Base-by-base conservation (phyloP, 2,113 vertebrate genomes). In the Actinemys pallida region DNA sequence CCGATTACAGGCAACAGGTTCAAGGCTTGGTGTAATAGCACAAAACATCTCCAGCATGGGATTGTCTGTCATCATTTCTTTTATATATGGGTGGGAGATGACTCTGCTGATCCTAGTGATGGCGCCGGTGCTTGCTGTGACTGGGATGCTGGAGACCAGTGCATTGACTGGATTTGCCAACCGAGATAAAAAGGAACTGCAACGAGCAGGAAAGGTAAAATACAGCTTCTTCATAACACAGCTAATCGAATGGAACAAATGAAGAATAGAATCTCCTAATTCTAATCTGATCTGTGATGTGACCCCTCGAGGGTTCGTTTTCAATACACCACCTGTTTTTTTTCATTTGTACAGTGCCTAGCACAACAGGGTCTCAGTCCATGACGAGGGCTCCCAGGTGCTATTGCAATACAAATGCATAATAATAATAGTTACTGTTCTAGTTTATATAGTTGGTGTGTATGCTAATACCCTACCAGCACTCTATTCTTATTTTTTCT, bases 41-140 rank as follows among this genome's bases (percentile, higher is more conserved):
- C 95, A 97, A 93, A 98, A 97, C 35, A 82, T 75, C 79, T 92
- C 76, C 62, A 82, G 90, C 83, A 98, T 97, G 96, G 94, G 24
- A 56, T 25, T 97, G 78, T 98, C 96, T 62, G 24, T 90, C 56
- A 76, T 97, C 81, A 54, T 97, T 12, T 96, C 91, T 81, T 95
- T 97, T 83, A 80, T 93, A 10, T 93, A 90, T 4, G 39, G 85
- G 49, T 96, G 96, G 95, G 95, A 98, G 89, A 94, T 97, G 97
- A 95, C 95, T 69, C 90, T 96, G 76, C 8, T 97, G 86, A 90
- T 98, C 83, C 89, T 98, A 56, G 93, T 86, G 54, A 76, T 90
- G 42, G 84, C 83, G 22, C 96, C 95, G 75, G 39, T 97, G 25
- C 93, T 98, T 57, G 53, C 72, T 90, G 35, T 97, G n/a, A 96